Evolutionary conservation across 2,797 vertebrate species (phyloP).

Genomic region (Micrastur ruficollis): DNA sequence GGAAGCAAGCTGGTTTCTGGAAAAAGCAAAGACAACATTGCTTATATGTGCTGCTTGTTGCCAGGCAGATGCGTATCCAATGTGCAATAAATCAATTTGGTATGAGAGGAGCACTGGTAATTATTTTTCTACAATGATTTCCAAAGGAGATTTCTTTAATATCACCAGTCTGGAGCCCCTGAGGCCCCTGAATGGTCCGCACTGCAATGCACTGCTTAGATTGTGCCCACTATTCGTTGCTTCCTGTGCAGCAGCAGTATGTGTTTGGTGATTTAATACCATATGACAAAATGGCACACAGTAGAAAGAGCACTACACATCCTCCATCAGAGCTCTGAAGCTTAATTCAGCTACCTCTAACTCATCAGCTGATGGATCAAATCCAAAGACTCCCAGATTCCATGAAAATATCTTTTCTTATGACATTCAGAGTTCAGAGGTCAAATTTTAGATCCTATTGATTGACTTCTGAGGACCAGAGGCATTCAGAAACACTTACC

Average conservation of each 20-base stretch:
- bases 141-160: not conserved
- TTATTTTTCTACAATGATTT: not conserved
- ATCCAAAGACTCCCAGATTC: not conserved
- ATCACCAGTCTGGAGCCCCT: not conserved
- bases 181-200: not conserved
- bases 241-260: not conserved
- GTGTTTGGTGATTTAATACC: not conserved
- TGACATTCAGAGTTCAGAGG: not conserved
- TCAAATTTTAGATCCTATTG: not conserved
- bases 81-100: not conserved
- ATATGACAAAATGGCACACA: not conserved
- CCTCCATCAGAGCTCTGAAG: not conserved
- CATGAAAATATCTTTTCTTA: not conserved
- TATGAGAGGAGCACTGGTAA: not conserved
- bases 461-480: not conserved
- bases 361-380: not conserved
- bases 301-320: not conserved
- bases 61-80: not conserved
- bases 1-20: not conserved
- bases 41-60: not conserved
- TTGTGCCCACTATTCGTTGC: not conserved
- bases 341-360: not conserved
- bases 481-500: not conserved
- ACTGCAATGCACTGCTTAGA: not conserved
- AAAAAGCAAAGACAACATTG: not conserved